A percentile compares a stretch with the other conserved stretches of the same genome.
Conservation (phyloP, 2,888 invertebrate species). For the Leptarthrus brevirostris region DNA sequence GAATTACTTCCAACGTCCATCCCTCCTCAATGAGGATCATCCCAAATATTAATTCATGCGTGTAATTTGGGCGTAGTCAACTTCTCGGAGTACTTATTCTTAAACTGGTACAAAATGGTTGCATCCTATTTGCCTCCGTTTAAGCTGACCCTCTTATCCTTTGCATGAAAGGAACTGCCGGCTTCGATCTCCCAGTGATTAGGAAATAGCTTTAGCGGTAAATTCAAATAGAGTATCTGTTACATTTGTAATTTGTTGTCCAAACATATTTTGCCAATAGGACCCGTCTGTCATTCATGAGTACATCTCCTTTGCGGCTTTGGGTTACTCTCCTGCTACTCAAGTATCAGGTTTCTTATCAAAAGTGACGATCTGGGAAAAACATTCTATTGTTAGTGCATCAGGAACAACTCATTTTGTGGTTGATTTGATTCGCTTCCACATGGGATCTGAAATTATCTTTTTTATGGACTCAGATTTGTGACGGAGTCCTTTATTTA, state of each 20-base stretch:
- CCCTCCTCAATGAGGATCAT: conserved; percentile 52
- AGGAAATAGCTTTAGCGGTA: conserved; percentile 53
- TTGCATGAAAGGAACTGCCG: conserved; percentile 28
- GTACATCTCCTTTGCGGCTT: conserved; percentile 9
- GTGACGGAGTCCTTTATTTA: conserved; percentile 6
- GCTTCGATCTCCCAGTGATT: conserved; percentile 50
- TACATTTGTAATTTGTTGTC: conserved; percentile 55
- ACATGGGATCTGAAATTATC: conserved; percentile 26
- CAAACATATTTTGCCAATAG: conserved; percentile 54
- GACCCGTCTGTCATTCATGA: background rate
- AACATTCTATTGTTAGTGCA: conserved; percentile 15
- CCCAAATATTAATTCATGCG: conserved; percentile 52
- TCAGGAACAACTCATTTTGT: conserved; percentile 52
- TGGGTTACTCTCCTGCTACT: conserved; percentile 50
- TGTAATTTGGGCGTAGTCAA: conserved; percentile 53
- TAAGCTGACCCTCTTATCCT: conserved; percentile 13
- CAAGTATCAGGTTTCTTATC: conserved; percentile 62
- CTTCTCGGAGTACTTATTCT: conserved; percentile 43
- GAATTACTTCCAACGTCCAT: conserved; percentile 30
- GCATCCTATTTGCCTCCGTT: background rate
- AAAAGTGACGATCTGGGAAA: conserved; percentile 59
- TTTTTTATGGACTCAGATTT: conserved; percentile 6
- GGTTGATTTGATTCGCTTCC: conserved; percentile 52
- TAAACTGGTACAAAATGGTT: conserved; percentile 42
- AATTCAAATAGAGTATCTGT: conserved; percentile 52